Base-by-base conservation (phyloP, 1,140 invertebrate species). In the Sinella curviseta region DNA sequence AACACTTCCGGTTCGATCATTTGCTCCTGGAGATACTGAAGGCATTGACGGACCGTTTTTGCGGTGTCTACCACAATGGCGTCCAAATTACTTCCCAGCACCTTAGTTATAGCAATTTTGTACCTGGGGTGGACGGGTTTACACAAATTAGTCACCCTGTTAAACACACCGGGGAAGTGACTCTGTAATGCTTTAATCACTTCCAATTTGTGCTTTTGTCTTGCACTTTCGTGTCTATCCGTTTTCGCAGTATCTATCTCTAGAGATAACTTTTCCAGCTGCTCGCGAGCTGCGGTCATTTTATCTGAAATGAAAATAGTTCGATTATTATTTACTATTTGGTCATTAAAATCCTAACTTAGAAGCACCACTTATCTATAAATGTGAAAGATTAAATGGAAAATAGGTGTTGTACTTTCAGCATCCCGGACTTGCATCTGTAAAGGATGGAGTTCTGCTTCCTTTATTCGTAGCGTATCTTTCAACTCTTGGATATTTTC, bases 11-110 rank as follows among this genome's bases (percentile, higher is more conserved):
- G 97, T 86, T 99, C 96, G 82, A 99, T 89, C 91, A 97, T 95
- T 85, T 99, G 95, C 86, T 99, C 97, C 85, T 99, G 99, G 70
- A 99, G 89, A 86, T 99, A 99, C 86, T 97, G 94, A 85, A 99
- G 99, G 85, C 98, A 99, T 82, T 96, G 92, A 36, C 97, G 90
- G 1, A 97, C 98, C 0, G 98, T 99, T 87, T 97, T 97, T 88
- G 99, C 97, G 0, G 96, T 96, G 88, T 99, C 98, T 36, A 99
- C 97, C 28, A 99, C 97, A 86, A 99, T 99, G 35, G 97, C 97
- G 86, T 99, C 98, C n/a, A 31, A 2, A 86, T 98, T 97, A 88
- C 98, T 98, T 28, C 97, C 97, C 79, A 99, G 90, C 39, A 97
- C 97, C 89, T 99, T 99, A 0, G 98, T 99, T 85, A 99, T 96